phyloP scores from a whole-genome alignment of 2,888 invertebrate species.

The Euclidia mi region DNA sequence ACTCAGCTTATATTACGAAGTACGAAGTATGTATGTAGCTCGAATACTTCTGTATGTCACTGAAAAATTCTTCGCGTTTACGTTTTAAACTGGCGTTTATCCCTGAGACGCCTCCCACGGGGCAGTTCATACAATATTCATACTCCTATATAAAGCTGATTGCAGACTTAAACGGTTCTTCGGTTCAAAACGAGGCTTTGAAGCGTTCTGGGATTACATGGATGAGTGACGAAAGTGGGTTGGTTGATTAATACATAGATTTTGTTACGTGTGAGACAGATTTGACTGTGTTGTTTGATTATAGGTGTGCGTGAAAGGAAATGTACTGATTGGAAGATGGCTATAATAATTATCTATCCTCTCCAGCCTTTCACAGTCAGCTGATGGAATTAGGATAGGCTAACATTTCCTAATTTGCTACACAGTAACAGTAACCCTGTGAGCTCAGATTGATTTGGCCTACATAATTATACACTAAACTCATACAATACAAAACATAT shows the following conservation, averaged over 20 bases:
- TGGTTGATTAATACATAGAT: neutral
- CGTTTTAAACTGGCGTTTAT: constrained; percentile 80
- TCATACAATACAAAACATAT: too few relatives aligned
- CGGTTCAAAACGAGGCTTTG: constrained; percentile 40
- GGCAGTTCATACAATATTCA: constrained; percentile 84
- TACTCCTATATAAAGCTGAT: constrained; percentile 68
- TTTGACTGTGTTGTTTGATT: too few relatives aligned
- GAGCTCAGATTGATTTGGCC: too few relatives aligned
- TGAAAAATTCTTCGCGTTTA: constrained; percentile 75
- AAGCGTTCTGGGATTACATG: constrained; percentile 34
- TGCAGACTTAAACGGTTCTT: constrained; percentile 60
- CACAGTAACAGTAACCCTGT: too few relatives aligned
- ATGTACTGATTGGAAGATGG: too few relatives aligned
- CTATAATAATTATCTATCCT: too few relatives aligned
- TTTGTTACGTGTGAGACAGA: neutral
- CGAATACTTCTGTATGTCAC: constrained; percentile 60
- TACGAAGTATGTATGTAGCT: constrained; percentile 30
- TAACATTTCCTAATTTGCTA: too few relatives aligned
- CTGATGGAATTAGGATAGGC: too few relatives aligned
- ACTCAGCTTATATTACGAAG: constrained; percentile 37
- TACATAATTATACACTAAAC: too few relatives aligned
- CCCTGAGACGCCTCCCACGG: constrained; percentile 75
- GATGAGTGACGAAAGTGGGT: constrained; percentile 21
- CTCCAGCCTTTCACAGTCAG: too few relatives aligned
- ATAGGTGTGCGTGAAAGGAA: too few relatives aligned